Base-by-base conservation (phyloP, 2,888 invertebrate genomes). In the Crossocerus cetratus region DNA sequence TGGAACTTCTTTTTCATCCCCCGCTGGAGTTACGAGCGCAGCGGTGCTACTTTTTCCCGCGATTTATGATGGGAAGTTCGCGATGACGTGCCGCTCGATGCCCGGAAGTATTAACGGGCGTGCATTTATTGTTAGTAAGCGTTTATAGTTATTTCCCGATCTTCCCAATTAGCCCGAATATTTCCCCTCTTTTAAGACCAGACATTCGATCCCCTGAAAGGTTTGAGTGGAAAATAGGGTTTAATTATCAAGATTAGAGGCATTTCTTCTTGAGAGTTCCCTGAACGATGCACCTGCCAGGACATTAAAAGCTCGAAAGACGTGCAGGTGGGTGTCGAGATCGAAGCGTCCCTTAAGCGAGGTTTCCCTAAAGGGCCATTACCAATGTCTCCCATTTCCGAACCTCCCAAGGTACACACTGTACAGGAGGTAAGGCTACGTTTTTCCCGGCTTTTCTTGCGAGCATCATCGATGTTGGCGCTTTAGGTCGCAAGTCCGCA, bases 351-450 rank as follows among this genome's bases (percentile, higher is more conserved):
- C 64, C 32, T 32, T 32, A 32, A 32, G 68, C 49, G 61, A 65
- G 60, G 53, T 67, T 70, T 71, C 70, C 75, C 76, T 76, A 71
- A 76, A 76, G 74, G 75, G 75, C 70, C 70, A 76, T 76, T 76
- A 76, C 74, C 67, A 74, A 76, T 76, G 74, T 74, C n/a, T n/a
- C 53, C 70, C 22, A 49, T 4, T n/a, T 14, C 54, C 54, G 43
- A 43, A 5, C 43, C 2, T 18, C 21, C 42, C 14, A 14, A 49
- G 65, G 70, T 74, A 76, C 70, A 74, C 75, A 70, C 75, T 57
- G 58, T 67, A 64, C 69, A 32, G 65, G 49, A 65, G 22, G 60
- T 49, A 49, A n/a, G 56, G 5, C 11, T 70, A 62, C 44, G 74
- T 75, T 61, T 60, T 53, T 63, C 16, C n/a, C 18, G 3, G 43